Conservation (phyloP, 1,140 invertebrate species). For the Cecropterus lyciades region DNA sequence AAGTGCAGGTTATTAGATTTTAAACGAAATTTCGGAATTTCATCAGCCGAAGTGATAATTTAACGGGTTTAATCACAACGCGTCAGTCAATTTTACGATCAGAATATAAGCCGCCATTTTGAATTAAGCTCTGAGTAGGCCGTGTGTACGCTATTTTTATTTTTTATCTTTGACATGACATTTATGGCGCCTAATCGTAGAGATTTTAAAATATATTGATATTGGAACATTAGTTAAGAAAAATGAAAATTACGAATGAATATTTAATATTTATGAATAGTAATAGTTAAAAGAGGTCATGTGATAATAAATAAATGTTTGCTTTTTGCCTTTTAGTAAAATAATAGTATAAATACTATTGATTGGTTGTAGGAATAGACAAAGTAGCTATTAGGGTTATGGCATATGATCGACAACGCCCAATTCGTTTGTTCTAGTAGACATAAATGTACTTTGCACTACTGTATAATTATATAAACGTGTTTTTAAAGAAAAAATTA, state of each 20-base stretch:
- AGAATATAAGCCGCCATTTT: conserved; percentile 37
- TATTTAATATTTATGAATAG: too few relatives aligned
- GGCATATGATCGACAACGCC: neutral
- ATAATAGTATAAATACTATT: too few relatives aligned
- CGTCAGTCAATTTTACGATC: neutral
- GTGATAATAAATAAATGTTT: too few relatives aligned
- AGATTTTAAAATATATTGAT: neutral
- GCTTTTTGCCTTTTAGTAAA: too few relatives aligned
- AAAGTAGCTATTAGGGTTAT: neutral
- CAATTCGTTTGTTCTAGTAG: too few relatives aligned
- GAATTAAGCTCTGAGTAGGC: neutral
- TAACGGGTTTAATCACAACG: neutral
- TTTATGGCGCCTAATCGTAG: conserved; percentile 1
- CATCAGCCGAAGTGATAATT: neutral
- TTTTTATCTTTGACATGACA: conserved; percentile 6
- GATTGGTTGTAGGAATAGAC: too few relatives aligned
- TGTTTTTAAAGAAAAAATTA: too few relatives aligned
- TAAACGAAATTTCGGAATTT: neutral
- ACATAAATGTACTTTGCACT: too few relatives aligned
- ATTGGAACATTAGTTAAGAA: too few relatives aligned
- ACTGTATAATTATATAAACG: too few relatives aligned
- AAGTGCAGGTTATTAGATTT: conserved; percentile 1
- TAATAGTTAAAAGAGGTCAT: too few relatives aligned
- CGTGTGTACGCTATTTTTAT: neutral
- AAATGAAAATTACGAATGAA: too few relatives aligned